Evolutionary conservation across 2,797 vertebrate genomes (phyloP).

Genomic region (Gallinago stenura): DNA sequence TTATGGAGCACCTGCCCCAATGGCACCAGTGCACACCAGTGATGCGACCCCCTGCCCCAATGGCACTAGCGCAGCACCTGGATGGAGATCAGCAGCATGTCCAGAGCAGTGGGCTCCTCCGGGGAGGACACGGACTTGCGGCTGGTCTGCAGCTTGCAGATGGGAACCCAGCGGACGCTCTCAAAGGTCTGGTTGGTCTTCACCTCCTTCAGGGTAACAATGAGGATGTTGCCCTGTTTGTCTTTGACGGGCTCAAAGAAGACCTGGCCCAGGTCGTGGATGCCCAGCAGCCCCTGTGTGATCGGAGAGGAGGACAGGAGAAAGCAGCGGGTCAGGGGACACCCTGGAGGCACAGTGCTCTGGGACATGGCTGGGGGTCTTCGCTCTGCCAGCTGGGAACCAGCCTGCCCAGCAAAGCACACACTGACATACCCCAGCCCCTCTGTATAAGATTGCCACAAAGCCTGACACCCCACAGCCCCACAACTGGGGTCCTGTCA

Average conservation of each 20-base stretch:
- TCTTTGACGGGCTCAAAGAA: slow-evolving; percentile 93
- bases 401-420: not conserved
- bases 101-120: slow-evolving; percentile 89
- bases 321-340: not conserved
- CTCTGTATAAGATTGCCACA: rapidly evolving
- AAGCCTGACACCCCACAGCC: not conserved
- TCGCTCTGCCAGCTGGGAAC: not conserved
- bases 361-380: not conserved
- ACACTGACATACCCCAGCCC: not conserved
- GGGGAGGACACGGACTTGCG: slow-evolving; percentile 90
- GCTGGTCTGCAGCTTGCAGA: slow-evolving; percentile 88
- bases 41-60: not conserved
- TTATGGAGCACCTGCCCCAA: not conserved
- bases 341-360: rapidly evolving
- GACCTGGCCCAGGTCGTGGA: slow-evolving; percentile 90
- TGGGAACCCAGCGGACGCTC: slow-evolving; percentile 86
- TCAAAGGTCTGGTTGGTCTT: slow-evolving; percentile 83
- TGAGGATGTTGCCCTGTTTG: slow-evolving; percentile 90
- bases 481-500: rapidly evolving
- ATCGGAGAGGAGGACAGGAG: not conserved
- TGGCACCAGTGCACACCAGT: rapidly evolving
- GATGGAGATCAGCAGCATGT: slow-evolving; percentile 87
- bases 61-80: slow-evolving; percentile 72
- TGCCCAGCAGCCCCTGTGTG: slow-evolving; percentile 83
- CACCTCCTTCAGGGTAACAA: slow-evolving; percentile 90